Evolutionary conservation across 2,113 vertebrate genomes (phyloP).

Genomic region (Ploceus nigricollis): DNA sequence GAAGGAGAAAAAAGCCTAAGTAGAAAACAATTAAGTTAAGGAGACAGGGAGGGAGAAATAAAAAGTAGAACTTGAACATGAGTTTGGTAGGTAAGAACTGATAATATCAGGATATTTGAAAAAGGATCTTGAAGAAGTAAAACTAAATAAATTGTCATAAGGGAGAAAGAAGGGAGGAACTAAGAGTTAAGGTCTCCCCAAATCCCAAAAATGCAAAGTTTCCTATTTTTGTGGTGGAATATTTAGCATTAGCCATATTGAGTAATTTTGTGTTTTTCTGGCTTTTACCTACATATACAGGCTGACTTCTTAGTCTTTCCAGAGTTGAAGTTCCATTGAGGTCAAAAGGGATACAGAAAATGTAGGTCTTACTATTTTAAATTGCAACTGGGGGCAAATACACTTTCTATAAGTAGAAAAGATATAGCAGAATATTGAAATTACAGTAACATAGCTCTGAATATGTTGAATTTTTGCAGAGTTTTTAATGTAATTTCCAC

Average conservation of each 20-base stretch:
- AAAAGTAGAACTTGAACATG: not conserved
- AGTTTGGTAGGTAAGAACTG: not conserved
- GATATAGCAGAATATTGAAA: conserved; percentile 18
- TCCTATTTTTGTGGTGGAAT: not conserved
- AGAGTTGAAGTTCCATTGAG: not conserved
- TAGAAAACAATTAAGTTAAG: not conserved
- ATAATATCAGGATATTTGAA: not conserved
- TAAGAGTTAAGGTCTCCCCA: not conserved
- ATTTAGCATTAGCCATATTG: not conserved
- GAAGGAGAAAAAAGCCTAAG: not conserved
- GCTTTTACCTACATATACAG: not conserved
- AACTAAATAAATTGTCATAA: not conserved
- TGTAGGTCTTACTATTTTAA: not conserved
- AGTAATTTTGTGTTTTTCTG: not conserved
- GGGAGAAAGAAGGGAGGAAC: not conserved
- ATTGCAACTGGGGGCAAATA: not conserved
- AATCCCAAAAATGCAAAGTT: not conserved
- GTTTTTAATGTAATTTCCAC: conserved; percentile 54
- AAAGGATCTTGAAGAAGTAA: not conserved
- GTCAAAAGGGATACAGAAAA: not conserved
- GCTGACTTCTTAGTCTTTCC: not conserved
- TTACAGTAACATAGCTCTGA: not conserved
- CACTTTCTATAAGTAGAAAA: not conserved
- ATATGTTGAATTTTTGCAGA: not conserved
- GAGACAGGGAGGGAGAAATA: not conserved